A percentile compares a stretch with the other conserved stretches of the same genome.
phyloP scores from a whole-genome alignment of 35 echinoderm and acorn worm genomes.

The Ptychodera flava region DNA sequence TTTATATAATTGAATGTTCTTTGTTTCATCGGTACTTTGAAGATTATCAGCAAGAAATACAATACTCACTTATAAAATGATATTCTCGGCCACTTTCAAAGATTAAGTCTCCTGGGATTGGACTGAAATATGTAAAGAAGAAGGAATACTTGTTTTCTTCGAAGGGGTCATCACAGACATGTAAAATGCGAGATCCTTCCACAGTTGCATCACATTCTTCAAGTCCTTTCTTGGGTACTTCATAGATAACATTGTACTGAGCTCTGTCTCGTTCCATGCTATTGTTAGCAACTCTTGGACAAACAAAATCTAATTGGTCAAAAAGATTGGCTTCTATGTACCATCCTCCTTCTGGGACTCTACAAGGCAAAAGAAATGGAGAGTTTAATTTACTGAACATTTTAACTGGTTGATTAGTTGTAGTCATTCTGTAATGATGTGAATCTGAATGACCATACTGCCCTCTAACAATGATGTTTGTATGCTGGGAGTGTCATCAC shows the following conservation, averaged over 20 bases:
- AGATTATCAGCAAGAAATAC: neutral
- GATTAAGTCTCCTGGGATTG: neutral
- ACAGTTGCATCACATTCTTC: neutral
- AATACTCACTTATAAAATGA: neutral
- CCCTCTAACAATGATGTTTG: too few relatives aligned
- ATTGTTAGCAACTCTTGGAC: neutral
- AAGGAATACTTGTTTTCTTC: neutral
- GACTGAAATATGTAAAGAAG: neutral
- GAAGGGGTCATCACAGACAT: neutral
- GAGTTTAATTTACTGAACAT: too few relatives aligned
- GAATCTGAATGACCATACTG: too few relatives aligned
- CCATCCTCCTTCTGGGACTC: neutral
- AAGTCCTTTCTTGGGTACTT: neutral
- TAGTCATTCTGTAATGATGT: too few relatives aligned
- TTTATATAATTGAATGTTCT: too few relatives aligned
- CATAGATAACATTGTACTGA: neutral
- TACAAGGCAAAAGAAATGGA: too few relatives aligned
- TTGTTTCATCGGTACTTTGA: too few relatives aligned
- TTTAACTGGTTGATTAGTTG: too few relatives aligned
- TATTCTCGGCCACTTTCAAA: neutral
- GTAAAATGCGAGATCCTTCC: neutral
- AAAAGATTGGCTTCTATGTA: neutral
- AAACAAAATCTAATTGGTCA: neutral
- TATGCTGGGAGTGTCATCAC: too few relatives aligned
- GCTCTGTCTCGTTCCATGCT: neutral